phyloP scores from a whole-genome alignment of 2,888 invertebrate genomes.

The Dysmachus trigonus region DNA sequence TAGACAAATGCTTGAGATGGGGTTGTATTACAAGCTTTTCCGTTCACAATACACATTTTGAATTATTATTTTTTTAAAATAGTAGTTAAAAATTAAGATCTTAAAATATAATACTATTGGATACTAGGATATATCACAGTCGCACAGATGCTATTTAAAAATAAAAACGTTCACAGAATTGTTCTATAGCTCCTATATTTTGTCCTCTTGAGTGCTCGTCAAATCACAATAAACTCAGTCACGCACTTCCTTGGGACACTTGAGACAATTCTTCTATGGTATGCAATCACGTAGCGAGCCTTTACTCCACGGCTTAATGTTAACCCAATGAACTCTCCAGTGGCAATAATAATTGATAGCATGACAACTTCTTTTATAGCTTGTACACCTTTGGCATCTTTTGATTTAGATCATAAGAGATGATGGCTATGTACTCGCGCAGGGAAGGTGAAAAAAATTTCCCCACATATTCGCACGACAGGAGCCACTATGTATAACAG shows the following conservation, averaged over 20 bases:
- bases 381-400: constrained; percentile 47
- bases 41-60: constrained; percentile 24
- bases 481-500: not conserved
- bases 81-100: not conserved
- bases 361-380: constrained; percentile 49
- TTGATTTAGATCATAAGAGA: constrained; percentile 47
- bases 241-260: not conserved
- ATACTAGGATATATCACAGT: constrained; percentile 45
- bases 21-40: not conserved
- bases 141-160: constrained; percentile 1
- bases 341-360: constrained; percentile 49
- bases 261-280: not conserved
- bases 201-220: not conserved
- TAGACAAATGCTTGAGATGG: constrained; percentile 15
- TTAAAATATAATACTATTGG: not conserved
- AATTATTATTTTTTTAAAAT: not conserved
- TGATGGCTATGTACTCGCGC: constrained; percentile 27
- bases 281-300: not conserved
- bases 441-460: not conserved
- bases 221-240: constrained; percentile 22
- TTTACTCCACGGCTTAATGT: constrained; percentile 7
- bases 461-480: constrained; percentile 2
- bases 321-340: constrained; percentile 47
- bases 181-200: not conserved
- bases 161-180: not conserved